Evolutionary conservation across 1,140 invertebrate genomes (phyloP).

Genomic region (Drosophila bipectinata): DNA sequence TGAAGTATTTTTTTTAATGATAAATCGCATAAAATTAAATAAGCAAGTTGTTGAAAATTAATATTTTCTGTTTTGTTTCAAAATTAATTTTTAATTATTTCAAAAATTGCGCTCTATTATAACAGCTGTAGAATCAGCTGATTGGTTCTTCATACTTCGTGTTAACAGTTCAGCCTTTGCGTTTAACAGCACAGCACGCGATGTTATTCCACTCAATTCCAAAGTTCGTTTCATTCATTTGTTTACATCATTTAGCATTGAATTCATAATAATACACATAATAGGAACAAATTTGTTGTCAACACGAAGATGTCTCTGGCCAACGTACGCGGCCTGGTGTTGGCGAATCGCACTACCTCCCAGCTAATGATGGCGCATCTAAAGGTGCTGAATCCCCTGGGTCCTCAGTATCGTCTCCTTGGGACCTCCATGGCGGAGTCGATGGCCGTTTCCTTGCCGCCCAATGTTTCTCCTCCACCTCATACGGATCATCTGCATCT

Average conservation of each 20-base stretch:
- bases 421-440: neutral
- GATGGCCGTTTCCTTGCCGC: neutral
- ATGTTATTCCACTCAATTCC: slow-evolving; percentile 13
- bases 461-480: neutral
- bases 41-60: no score
- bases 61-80: no score
- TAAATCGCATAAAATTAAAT: no score
- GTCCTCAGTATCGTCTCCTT: neutral
- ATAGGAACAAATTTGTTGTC: neutral
- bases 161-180: slow-evolving; percentile 5
- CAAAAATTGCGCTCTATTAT: no score
- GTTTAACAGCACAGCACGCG: slow-evolving; percentile 5
- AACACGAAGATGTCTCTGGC: slow-evolving; percentile 18
- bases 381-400: neutral
- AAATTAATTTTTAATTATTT: no score
- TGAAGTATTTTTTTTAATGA: no score
- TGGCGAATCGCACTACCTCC: neutral
- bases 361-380: slow-evolving; percentile 4
- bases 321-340: neutral
- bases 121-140: no score
- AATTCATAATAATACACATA: neutral
- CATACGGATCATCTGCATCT: neutral
- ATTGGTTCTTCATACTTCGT: no score
- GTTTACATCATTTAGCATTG: slow-evolving; percentile 24
- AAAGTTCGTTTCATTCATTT: slow-evolving; percentile 25